Evolutionary conservation across 2,113 vertebrate genomes (phyloP).

Genomic region (Etheostoma cragini): DNA sequence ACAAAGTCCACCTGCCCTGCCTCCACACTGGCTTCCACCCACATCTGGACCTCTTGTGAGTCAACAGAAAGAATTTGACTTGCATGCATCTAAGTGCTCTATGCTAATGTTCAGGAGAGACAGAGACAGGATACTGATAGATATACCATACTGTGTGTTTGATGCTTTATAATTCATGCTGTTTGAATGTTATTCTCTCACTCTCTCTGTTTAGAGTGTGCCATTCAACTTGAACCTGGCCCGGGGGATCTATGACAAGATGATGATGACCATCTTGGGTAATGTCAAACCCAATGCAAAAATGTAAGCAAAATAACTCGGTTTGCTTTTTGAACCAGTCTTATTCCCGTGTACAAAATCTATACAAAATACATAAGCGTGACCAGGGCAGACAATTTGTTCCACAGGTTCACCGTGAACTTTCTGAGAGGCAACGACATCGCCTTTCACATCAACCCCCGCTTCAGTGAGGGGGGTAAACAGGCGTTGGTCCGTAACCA

Average conservation of each 20-base stretch:
- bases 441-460: conserved; percentile 85
- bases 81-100: not conserved
- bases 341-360: not conserved
- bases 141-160: not conserved
- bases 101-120: not conserved
- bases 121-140: not conserved
- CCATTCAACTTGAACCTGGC: conserved; percentile 84
- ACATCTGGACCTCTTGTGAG: conserved; percentile 82
- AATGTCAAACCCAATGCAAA: conserved; percentile 83
- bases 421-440: conserved; percentile 85
- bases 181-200: not conserved
- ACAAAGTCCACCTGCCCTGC: conserved; percentile 67
- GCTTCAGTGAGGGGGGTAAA: conserved; percentile 82
- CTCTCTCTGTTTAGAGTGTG: conserved; percentile 71
- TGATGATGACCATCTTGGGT: conserved; percentile 85
- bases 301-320: conserved; percentile 71
- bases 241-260: conserved; percentile 84
- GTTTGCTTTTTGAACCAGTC: not conserved
- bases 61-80: not conserved
- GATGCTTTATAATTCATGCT: not conserved
- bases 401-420: conserved; percentile 84
- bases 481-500: conserved; percentile 83
- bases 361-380: not conserved
- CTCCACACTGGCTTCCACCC: conserved; percentile 76
- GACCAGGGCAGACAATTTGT: not conserved